Evolutionary conservation across 2,113 vertebrate species (phyloP).

Genomic region (Marmota monax): DNA sequence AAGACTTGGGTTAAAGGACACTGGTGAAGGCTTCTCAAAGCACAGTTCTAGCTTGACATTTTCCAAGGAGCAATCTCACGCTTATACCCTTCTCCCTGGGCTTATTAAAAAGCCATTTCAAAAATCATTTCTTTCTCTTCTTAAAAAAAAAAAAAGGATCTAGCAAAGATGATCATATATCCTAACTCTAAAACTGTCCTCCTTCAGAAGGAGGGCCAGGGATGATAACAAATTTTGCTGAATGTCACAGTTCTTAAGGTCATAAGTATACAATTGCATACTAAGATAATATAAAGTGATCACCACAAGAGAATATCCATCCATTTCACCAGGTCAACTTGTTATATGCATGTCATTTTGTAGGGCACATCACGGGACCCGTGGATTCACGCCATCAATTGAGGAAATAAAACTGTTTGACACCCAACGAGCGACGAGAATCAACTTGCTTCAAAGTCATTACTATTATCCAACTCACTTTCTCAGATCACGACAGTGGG

Average conservation of each 20-base stretch:
- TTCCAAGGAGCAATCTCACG: slow-evolving; percentile 52
- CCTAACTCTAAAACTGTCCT: neutral
- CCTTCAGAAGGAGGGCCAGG: slow-evolving; percentile 50
- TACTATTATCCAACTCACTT: slow-evolving; percentile 47
- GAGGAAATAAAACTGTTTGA: slow-evolving; percentile 58
- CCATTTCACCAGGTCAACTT: neutral
- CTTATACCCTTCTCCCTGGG: neutral
- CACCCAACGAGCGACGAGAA: slow-evolving; percentile 32
- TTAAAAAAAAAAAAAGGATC: slow-evolving; percentile 28
- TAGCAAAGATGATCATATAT: slow-evolving; percentile 54
- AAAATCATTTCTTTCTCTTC: slow-evolving; percentile 47
- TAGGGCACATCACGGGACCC: neutral
- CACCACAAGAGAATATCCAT: neutral
- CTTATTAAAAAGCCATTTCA: slow-evolving; percentile 68
- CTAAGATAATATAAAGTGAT: slow-evolving; percentile 46
- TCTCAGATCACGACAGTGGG: neutral
- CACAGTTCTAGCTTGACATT: slow-evolving; percentile 45
- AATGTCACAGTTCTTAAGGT: slow-evolving; percentile 54
- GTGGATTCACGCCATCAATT: neutral
- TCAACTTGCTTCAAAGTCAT: slow-evolving; percentile 46
- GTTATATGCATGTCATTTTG: neutral
- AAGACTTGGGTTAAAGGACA: slow-evolving; percentile 25
- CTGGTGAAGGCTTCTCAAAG: neutral
- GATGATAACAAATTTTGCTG: slow-evolving; percentile 5
- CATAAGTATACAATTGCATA: neutral